phyloP scores from a whole-genome alignment of 2,888 invertebrate species.

The Micoletzkya japonica region DNA sequence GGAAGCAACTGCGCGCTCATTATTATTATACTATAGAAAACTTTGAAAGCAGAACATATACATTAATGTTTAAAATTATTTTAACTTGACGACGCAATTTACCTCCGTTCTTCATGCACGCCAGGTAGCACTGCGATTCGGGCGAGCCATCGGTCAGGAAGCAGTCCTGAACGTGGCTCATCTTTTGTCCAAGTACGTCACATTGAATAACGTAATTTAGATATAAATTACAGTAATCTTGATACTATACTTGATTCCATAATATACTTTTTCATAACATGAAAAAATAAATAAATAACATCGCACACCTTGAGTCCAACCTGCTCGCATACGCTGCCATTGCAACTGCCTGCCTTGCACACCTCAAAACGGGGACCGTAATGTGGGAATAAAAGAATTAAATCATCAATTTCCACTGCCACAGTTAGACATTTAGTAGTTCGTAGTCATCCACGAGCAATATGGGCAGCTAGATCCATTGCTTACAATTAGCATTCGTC shows the following conservation, averaged over 20 bases:
- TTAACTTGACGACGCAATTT: slow-evolving; percentile 30
- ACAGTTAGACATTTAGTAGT: too few relatives aligned
- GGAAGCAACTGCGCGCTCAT: not conserved
- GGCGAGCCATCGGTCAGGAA: slow-evolving; percentile 78
- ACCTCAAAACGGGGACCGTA: too few relatives aligned
- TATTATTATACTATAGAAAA: not conserved
- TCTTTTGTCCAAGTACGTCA: too few relatives aligned
- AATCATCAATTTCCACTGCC: too few relatives aligned
- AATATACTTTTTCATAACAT: too few relatives aligned
- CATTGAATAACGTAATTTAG: too few relatives aligned
- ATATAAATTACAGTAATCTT: too few relatives aligned
- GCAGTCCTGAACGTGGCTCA: slow-evolving; percentile 76
- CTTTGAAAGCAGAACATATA: not conserved
- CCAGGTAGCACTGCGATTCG: slow-evolving; percentile 85
- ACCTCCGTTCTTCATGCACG: slow-evolving; percentile 72
- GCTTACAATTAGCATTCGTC: too few relatives aligned
- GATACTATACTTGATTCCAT: too few relatives aligned
- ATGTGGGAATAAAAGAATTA: too few relatives aligned
- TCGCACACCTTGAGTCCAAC: slow-evolving; percentile 77
- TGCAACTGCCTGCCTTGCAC: slow-evolving; percentile 70
- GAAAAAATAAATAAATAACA: not conserved
- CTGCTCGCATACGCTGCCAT: slow-evolving; percentile 89
- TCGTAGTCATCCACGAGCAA: too few relatives aligned
- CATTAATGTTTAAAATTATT: not conserved
- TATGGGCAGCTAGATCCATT: too few relatives aligned